Conservation (phyloP, 2,113 vertebrate species). For the Plotosus lineatus region DNA sequence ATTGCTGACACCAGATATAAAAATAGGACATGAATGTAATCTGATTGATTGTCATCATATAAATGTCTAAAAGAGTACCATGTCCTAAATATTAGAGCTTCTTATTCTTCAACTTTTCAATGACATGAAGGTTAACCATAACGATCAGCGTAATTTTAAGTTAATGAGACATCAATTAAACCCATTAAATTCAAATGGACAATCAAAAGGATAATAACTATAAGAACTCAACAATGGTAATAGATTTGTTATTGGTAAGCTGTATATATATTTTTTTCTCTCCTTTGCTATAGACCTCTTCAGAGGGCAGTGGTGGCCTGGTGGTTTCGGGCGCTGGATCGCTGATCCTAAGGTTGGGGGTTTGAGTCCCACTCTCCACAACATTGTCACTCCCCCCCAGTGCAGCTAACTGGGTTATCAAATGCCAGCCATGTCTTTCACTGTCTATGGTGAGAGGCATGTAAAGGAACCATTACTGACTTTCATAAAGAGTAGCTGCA, state of each 20-base stretch:
- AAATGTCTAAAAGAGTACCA: not conserved
- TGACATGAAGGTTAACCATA: not conserved
- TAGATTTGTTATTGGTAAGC: not conserved
- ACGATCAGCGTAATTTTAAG: not conserved
- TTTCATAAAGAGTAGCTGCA: no score
- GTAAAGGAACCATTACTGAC: no score
- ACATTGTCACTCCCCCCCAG: no score
- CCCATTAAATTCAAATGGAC: not conserved
- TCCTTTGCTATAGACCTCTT: not conserved
- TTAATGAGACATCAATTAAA: not conserved
- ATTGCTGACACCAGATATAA: not conserved
- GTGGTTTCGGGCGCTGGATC: no score
- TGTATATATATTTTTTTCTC: conserved; percentile 2
- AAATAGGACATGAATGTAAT: not conserved
- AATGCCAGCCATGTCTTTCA: no score
- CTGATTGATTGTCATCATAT: not conserved
- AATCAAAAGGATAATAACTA: not conserved
- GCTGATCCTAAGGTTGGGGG: no score
- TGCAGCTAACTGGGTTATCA: no score
- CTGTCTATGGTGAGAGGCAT: no score
- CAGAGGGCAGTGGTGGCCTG: no score
- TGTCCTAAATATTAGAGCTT: not conserved
- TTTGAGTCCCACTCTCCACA: no score
- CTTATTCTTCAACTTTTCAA: not conserved
- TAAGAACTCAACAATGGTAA: not conserved